Percentiles rank a stretch among this genome's conserved stretches.
Conservation (phyloP, 92 coral and sea anemone species). For the Palythoa grandiflora region DNA sequence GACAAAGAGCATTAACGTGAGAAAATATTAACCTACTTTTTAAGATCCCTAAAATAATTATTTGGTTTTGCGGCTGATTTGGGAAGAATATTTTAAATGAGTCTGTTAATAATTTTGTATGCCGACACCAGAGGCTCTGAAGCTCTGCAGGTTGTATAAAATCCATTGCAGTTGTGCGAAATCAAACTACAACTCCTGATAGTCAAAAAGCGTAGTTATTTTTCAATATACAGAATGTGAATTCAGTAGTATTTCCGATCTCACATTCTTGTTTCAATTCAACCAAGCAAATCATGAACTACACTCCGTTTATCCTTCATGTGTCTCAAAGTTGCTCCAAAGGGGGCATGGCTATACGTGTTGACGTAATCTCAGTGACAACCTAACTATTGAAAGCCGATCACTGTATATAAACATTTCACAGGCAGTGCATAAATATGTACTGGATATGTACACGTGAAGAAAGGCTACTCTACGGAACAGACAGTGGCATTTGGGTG, state of each 20-base stretch:
- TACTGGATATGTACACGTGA: neutral
- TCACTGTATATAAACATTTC: neutral
- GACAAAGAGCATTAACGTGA: no score
- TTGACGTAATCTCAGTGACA: constrained; percentile 12
- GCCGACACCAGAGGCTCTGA: neutral
- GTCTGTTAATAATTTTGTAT: neutral
- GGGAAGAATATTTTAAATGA: neutral
- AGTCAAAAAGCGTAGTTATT: no score
- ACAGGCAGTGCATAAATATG: neutral
- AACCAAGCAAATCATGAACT: neutral
- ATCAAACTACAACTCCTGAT: no score
- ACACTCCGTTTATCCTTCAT: neutral
- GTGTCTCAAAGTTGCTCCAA: constrained; percentile 8
- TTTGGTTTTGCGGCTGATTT: constrained; percentile 1
- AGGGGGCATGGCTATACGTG: neutral
- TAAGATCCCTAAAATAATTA: neutral
- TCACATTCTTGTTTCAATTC: neutral
- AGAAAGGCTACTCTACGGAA: neutral
- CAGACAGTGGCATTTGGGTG: constrained; percentile 16
- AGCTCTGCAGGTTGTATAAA: neutral
- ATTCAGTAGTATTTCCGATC: neutral
- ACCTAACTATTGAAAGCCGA: neutral
- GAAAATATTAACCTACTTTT: neutral
- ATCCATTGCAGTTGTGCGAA: no score
- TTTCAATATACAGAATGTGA: neutral